Base-by-base conservation (phyloP, 2,797 vertebrate genomes). In the Carapus acus region DNA sequence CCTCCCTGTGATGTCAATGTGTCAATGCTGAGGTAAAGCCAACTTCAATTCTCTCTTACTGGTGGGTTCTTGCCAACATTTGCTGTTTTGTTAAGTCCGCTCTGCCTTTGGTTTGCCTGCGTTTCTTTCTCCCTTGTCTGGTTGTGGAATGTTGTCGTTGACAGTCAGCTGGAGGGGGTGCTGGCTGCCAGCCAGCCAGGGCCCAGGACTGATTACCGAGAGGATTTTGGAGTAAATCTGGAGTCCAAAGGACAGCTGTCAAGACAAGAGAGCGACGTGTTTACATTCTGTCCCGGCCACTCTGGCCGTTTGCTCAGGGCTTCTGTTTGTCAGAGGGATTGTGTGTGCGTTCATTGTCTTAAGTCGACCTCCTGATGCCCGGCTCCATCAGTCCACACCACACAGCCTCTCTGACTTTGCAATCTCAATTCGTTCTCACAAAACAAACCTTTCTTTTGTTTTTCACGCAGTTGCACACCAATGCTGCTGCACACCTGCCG, bases 11-110 rank as follows among this genome's bases (percentile, higher is more conserved):
- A 65, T 51, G 47, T 62, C 54, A 59, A 52, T 69, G 58, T 44
- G 36, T 69, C 77, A 68, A 73, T 71, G 57, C 51, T 50, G 54
- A 85, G 82, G 81, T 83, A 80, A 78, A 71, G 54, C 15, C 0
- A 55, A n/a, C 70, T 72, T 67, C 12, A 49, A 27, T 71, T 79
- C 47, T 24, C 65, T 43, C 65, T 52, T 39, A 17, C 65, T 49
- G 15, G 43, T 15, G 11, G 7, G 6, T 53, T 23, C 49, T 43
- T 29, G 48, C 19, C 12, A 43, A 2, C 13, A 38, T 17, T 41
- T 17, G 11, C n/a, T 12, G 22, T 15, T 46, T 21, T 18, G 17
- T 41, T 12, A 47, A 51, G 22, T 49, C 22, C 62, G 33, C 46
- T 50, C 38, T 27, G 1, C 12, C 40, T 4, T 39, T 22, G 11